Base-by-base conservation (phyloP, 2,888 invertebrate species). In the Stramonita haemastoma region DNA sequence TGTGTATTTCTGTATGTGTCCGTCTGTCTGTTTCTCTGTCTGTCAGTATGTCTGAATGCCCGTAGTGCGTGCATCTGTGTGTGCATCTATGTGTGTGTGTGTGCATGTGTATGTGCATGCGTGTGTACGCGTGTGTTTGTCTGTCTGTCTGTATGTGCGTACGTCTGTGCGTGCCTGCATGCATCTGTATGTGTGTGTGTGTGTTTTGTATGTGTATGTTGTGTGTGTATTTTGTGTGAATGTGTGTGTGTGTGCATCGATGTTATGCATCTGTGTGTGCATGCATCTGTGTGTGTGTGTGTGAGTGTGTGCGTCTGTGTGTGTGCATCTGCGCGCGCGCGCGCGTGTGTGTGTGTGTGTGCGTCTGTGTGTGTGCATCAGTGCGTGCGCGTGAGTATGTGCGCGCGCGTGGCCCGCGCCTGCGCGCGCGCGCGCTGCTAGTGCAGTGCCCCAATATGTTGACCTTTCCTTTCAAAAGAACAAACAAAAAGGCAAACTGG, bases 241-340 rank as follows among this genome's bases (percentile, higher is more conserved):
- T 22, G 34, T 73, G 73, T 13, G 73, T 13, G 73, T 73, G 73
- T 13, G 73, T 73, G 73, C 26, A 26, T 73, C 22, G 0, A 4
- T 73, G 73, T 4, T 29, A 13, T 29, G 79, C 1, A 32, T 29
- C 5, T 34, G 73, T 73, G 22, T 15, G n/a, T 73, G 73, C 26
- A 26, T 73, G 73, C 6, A 26, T 73, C 19, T 60, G 60, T 73
- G 60, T 73, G n/a, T 73, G n/a, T n/a, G 22, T 73, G 22, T 81
- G 81, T 81, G 81, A 32, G 81, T 81, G 81, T 81, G 81, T 81
- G 81, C 34, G 81, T 81, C 32, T 81, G 81, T 81, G 81, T 81
- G 83, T 83, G 83, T 83, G 66, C 13, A 66, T 66, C 6, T 66
- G 66, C 26, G 66, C 13, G 66, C 26, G 66, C 26, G 66, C 26